Percentiles rank a stretch among this genome's conserved stretches.
phyloP scores from a whole-genome alignment of 1,140 invertebrate genomes.

The Drosophila grimshawi region DNA sequence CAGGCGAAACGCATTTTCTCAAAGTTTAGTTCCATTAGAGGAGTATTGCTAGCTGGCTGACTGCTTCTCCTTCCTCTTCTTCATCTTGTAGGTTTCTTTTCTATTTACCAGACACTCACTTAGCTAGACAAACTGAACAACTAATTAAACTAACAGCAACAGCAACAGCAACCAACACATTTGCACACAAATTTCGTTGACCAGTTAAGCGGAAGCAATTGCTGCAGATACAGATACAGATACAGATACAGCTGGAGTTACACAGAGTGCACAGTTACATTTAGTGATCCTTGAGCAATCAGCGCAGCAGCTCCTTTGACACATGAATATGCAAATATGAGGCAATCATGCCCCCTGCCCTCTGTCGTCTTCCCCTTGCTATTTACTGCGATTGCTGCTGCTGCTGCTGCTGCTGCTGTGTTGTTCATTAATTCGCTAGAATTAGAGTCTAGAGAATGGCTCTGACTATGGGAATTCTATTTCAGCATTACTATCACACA shows the following conservation, averaged over 20 bases:
- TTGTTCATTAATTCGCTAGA: slow-evolving; percentile 75
- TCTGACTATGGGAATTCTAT: slow-evolving; percentile 22
- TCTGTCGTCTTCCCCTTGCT: slow-evolving; percentile 28
- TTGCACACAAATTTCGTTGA: slow-evolving; percentile 68
- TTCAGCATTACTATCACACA: slow-evolving; percentile 44
- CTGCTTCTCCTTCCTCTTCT: slow-evolving; percentile 12
- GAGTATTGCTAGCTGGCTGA: slow-evolving; percentile 7
- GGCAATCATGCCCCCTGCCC: slow-evolving; percentile 38
- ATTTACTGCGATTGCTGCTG: slow-evolving; percentile 53
- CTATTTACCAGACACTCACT: slow-evolving; percentile 64
- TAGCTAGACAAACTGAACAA: slow-evolving; percentile 73
- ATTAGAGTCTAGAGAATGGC: background rate
- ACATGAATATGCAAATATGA: slow-evolving; percentile 82
- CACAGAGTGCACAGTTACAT: background rate
- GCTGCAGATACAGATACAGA: slow-evolving; percentile 23
- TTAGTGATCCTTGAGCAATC: slow-evolving; percentile 33
- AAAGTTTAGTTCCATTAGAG: slow-evolving; percentile 76
- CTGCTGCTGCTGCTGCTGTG: slow-evolving; percentile 45
- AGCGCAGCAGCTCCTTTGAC: slow-evolving; percentile 33
- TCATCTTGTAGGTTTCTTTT: slow-evolving; percentile 1
- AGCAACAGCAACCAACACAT: slow-evolving; percentile 32
- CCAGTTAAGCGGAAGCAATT: slow-evolving; percentile 72
- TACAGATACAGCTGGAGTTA: slow-evolving; percentile 10
- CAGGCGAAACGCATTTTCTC: slow-evolving; percentile 71
- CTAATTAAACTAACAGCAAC: slow-evolving; percentile 76